These are phyloP conservation scores for Hycleus phaleratus DNA, from an alignment of 1,140 invertebrate genomes.

Conservation along the genomic window DNA sequence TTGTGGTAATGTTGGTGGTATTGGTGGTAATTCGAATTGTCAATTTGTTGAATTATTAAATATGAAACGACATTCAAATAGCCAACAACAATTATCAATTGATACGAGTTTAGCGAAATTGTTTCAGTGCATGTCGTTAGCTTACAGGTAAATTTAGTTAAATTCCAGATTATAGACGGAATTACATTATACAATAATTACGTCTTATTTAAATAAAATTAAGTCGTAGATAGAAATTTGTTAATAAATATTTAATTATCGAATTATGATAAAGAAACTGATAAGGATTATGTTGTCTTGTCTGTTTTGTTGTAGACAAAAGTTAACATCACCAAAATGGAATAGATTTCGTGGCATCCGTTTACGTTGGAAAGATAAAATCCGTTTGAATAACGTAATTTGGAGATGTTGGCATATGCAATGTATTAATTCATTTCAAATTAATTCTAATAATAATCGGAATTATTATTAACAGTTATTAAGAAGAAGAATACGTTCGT, in stretches of 20 bases:
- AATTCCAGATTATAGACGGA: too few relatives aligned
- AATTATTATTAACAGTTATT: slow-evolving; percentile 68
- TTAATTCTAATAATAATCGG: neutral
- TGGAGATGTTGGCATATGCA: slow-evolving; percentile 99
- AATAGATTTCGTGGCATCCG: slow-evolving; percentile 98
- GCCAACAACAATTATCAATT: slow-evolving; percentile 66
- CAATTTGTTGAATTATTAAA: too few relatives aligned
- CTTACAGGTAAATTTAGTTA: slow-evolving; percentile 69
- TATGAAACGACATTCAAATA: neutral
- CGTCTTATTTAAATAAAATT: too few relatives aligned
- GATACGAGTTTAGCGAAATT: slow-evolving; percentile 91
- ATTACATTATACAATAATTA: too few relatives aligned
- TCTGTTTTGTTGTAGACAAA: slow-evolving; percentile 71
- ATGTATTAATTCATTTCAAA: slow-evolving; percentile 59
- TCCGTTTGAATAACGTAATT: slow-evolving; percentile 98
- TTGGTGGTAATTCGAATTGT: too few relatives aligned
- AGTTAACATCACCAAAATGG: slow-evolving; percentile 98
- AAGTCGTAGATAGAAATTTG: too few relatives aligned
- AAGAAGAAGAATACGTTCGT: slow-evolving; percentile 81
- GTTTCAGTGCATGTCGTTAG: slow-evolving; percentile 93
- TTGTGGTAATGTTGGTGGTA: too few relatives aligned
- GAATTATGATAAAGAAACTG: too few relatives aligned
- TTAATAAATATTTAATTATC: too few relatives aligned
- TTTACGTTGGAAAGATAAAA: slow-evolving; percentile 96
- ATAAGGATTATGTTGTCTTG: neutral